These are phyloP conservation scores for Cephus runcator DNA, from an alignment of 2,888 invertebrate species.

Conservation along the genomic window DNA sequence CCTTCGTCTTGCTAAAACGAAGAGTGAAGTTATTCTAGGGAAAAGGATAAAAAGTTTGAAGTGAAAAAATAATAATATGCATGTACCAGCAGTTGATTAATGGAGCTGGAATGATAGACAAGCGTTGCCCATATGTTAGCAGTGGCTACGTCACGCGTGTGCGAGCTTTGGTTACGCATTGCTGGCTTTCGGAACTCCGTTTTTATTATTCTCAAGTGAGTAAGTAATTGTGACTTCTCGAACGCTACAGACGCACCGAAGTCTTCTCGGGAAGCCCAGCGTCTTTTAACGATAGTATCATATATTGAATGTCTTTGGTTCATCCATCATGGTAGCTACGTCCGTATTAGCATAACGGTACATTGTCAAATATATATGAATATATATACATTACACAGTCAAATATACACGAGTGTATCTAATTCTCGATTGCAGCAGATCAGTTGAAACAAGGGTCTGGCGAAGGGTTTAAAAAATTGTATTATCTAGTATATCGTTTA, in stretches of 20 bases:
- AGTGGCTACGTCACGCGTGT: not conserved
- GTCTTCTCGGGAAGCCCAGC: not conserved
- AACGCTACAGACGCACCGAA: not conserved
- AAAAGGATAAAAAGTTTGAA: not conserved
- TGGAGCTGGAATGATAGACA: slow-evolving; percentile 16
- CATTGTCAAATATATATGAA: not conserved
- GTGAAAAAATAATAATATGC: slow-evolving; percentile 2
- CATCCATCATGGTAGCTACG: not conserved
- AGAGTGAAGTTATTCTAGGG: not conserved
- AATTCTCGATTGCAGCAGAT: not conserved
- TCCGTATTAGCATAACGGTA: not conserved
- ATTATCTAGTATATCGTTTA: too few species aligned
- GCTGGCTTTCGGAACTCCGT: not conserved
- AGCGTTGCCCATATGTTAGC: not conserved
- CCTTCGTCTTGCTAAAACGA: not conserved
- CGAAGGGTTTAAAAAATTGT: not conserved
- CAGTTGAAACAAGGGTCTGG: not conserved
- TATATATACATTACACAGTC: not conserved
- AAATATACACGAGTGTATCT: not conserved
- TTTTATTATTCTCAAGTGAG: not conserved
- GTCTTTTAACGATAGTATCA: not conserved
- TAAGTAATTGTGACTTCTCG: not conserved
- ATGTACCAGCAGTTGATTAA: slow-evolving; percentile 11
- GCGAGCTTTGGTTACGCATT: not conserved
- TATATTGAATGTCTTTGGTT: not conserved